phyloP scores from a whole-genome alignment of 2,797 vertebrate species.

The Anableps anableps region DNA sequence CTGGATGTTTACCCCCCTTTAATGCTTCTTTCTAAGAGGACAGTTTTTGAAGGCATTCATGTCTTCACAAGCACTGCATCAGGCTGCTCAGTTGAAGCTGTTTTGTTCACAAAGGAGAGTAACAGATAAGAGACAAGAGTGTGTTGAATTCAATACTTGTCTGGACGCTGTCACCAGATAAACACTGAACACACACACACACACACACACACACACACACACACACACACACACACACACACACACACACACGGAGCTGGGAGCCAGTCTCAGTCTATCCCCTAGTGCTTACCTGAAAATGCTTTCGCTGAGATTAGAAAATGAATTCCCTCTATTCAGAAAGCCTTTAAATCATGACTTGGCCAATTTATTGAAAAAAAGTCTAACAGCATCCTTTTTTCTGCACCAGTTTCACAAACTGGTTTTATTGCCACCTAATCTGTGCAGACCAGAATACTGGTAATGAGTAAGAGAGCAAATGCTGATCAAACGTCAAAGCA shows the following conservation, averaged over 20 bases:
- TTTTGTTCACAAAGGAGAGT: slow-evolving; percentile 26
- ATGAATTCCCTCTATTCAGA: background rate
- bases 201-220: background rate
- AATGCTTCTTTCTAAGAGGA: slow-evolving; percentile 5
- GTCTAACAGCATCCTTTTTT: slow-evolving; percentile 31
- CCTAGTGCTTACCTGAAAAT: slow-evolving; percentile 21
- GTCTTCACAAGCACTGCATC: slow-evolving; percentile 37
- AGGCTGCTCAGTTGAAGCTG: slow-evolving; percentile 20
- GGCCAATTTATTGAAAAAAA: slow-evolving; percentile 13
- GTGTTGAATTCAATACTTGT: slow-evolving; percentile 30
- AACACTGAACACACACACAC: slow-evolving; percentile 8
- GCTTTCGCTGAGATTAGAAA: slow-evolving; percentile 17
- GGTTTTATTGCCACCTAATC: slow-evolving; percentile 23
- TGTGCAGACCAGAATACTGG: slow-evolving; percentile 16
- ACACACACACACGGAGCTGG: background rate
- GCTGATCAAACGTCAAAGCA: slow-evolving; percentile 20
- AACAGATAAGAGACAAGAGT: slow-evolving; percentile 37
- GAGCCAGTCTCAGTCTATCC: slow-evolving; percentile 19
- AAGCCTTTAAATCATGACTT: slow-evolving; percentile 6
- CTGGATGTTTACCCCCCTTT: background rate
- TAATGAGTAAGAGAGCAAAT: slow-evolving; percentile 17
- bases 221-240: background rate
- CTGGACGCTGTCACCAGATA: slow-evolving; percentile 3
- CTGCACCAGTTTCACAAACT: slow-evolving; percentile 17
- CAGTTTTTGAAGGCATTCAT: background rate